Conservation (phyloP, 2,888 invertebrate genomes). For the Acanthopleura granulata region DNA sequence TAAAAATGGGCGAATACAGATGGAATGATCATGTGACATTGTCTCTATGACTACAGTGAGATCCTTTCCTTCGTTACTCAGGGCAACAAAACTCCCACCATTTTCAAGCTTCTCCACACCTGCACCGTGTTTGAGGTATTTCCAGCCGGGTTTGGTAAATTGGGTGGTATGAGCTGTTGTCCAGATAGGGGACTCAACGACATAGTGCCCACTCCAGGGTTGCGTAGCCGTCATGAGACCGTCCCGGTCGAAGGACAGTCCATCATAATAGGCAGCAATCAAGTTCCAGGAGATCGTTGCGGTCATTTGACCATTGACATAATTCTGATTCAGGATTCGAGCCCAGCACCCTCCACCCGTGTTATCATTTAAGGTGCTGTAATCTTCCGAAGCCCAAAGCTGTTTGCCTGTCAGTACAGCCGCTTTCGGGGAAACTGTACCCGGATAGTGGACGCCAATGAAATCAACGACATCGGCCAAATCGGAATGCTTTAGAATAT, state of each 20-base stretch:
- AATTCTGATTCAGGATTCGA: slow-evolving; percentile 69
- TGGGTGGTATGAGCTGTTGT: slow-evolving; percentile 60
- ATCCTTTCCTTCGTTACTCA: slow-evolving; percentile 57
- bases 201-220: slow-evolving; percentile 58
- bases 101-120: slow-evolving; percentile 60
- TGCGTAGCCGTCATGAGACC: slow-evolving; percentile 55
- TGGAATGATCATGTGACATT: slow-evolving; percentile 65
- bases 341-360: slow-evolving; percentile 70
- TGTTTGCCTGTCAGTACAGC: slow-evolving; percentile 58
- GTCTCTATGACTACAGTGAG: slow-evolving; percentile 69
- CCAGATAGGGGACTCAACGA: slow-evolving; percentile 52
- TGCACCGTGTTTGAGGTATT: slow-evolving; percentile 50
- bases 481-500: slow-evolving; percentile 37
- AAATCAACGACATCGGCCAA: slow-evolving; percentile 44
- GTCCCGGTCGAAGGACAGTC: slow-evolving; percentile 38
- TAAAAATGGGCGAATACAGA: slow-evolving; percentile 61
- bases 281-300: slow-evolving; percentile 62
- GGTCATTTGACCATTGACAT: slow-evolving; percentile 68
- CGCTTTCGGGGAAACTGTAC: slow-evolving; percentile 41
- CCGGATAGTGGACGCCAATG: slow-evolving; percentile 64
- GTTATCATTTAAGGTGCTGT: slow-evolving; percentile 67
- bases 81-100: slow-evolving; percentile 67
- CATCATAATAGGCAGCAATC: slow-evolving; percentile 49
- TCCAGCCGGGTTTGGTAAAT: slow-evolving; percentile 57
- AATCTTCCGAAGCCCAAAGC: slow-evolving; percentile 70